Evolutionary conservation across 2,113 vertebrate species (phyloP).

Genomic region (Pantherophis guttatus): DNA sequence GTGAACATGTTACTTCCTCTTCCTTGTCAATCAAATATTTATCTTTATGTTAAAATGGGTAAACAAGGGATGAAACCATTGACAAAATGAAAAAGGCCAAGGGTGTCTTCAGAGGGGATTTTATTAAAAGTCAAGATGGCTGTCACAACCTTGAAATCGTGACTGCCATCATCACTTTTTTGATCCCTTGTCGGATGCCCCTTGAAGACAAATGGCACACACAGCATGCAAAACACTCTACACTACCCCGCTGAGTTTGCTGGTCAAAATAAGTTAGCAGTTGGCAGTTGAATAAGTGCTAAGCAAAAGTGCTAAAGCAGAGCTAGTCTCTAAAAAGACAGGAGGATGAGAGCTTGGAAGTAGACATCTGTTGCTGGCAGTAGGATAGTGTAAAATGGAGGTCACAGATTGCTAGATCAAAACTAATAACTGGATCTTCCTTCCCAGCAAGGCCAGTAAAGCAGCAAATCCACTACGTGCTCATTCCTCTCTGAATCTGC

Average conservation of each 20-base stretch:
- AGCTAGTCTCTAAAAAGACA: not conserved
- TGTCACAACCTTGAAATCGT: not conserved
- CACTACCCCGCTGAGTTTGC: not conserved
- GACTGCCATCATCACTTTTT: not conserved
- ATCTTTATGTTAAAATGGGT: not conserved
- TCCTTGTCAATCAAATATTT: not conserved
- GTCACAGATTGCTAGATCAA: not conserved
- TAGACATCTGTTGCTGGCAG: not conserved
- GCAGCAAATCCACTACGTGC: not conserved
- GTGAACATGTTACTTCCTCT: not conserved
- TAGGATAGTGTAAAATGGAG: not conserved
- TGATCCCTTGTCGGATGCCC: not conserved
- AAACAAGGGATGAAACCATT: not conserved
- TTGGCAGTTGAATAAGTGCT: not conserved
- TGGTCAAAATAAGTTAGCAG: not conserved
- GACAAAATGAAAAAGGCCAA: not conserved
- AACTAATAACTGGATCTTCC: not conserved
- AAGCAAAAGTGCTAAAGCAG: not conserved
- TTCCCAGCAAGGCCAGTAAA: not conserved
- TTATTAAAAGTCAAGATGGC: not conserved
- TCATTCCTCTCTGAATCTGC: not conserved
- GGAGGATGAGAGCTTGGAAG: not conserved
- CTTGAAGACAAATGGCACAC: not conserved
- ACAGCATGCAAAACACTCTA: not conserved
- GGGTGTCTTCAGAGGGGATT: not conserved